A percentile compares a stretch with the other conserved stretches of the same genome.
Conservation (phyloP, 2,888 invertebrate genomes). For the Noctua fimbriata region DNA sequence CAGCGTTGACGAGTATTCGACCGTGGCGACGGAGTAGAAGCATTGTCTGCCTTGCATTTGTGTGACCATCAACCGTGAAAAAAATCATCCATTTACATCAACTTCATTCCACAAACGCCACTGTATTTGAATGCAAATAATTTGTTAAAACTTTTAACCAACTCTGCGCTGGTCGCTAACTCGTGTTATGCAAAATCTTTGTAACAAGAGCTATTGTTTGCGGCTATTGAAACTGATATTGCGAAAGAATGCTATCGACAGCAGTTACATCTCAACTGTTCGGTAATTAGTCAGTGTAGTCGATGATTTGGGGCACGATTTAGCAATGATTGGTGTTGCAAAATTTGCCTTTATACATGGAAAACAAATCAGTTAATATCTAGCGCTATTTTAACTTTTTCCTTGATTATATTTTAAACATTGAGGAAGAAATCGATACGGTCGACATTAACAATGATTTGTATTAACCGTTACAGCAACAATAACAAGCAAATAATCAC, state of each 20-base stretch:
- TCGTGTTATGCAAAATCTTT: conserved; percentile 61
- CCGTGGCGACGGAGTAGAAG: conserved; percentile 65
- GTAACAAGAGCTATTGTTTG: conserved; percentile 64
- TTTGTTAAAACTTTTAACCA: conserved; percentile 67
- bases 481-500: conserved; percentile 38
- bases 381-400: conserved; percentile 4
- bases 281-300: conserved; percentile 45
- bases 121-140: conserved; percentile 67
- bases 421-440: conserved; percentile 7
- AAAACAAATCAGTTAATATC: not conserved
- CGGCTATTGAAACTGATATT: conserved; percentile 56
- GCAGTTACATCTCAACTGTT: conserved; percentile 56
- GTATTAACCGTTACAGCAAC: conserved; percentile 13
- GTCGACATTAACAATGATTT: conserved; percentile 8
- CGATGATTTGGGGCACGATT: conserved; percentile 6
- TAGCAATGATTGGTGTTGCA: not conserved
- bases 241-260: conserved; percentile 58
- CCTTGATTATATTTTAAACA: conserved; percentile 5
- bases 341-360: not conserved
- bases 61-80: conserved; percentile 76
- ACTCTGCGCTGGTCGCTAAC: conserved; percentile 49
- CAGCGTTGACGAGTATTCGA: conserved; percentile 71
- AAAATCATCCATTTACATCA: conserved; percentile 75
- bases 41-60: conserved; percentile 72
- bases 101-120: conserved; percentile 68